Percentiles rank a stretch among this genome's conserved stretches.
Evolutionary conservation across 2,797 vertebrate genomes (phyloP).

Genomic region (Ctenopoma multispine): DNA sequence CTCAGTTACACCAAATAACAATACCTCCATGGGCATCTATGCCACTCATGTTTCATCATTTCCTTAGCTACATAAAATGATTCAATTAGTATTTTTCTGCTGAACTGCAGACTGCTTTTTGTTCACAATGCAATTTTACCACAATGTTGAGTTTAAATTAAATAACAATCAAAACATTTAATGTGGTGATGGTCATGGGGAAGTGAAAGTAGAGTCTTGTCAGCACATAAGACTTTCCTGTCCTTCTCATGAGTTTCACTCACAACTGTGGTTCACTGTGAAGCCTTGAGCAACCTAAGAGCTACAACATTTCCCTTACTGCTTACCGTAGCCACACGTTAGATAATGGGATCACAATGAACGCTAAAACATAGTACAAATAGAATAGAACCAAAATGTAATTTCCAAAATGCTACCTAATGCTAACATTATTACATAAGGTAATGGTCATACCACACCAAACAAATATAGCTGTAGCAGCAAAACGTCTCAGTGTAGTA

Average conservation of each 20-base stretch:
- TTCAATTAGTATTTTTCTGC: neutral
- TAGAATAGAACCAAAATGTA: no score
- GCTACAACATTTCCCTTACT: neutral
- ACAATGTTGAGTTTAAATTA: neutral
- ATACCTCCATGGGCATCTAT: neutral
- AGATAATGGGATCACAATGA: neutral
- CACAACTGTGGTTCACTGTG: neutral
- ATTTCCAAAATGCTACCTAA: no score
- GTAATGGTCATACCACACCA: neutral
- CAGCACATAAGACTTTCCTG: slow-evolving; percentile 52
- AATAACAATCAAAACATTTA: slow-evolving; percentile 3
- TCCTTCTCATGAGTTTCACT: slow-evolving; percentile 10
- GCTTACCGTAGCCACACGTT: no score
- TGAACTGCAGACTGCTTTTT: neutral
- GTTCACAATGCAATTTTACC: neutral
- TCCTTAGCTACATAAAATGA: slow-evolving; percentile 2
- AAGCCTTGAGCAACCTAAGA: slow-evolving; percentile 8
- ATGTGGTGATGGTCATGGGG: slow-evolving; percentile 21
- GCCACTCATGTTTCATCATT: neutral
- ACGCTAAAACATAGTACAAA: neutral
- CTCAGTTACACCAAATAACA: neutral
- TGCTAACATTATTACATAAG: neutral
- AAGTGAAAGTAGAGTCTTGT: slow-evolving; percentile 61
- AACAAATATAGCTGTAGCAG: neutral
- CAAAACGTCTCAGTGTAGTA: neutral